Base-by-base conservation (phyloP, 2,797 vertebrate genomes). In the Enteromius afrohamiltoni region DNA sequence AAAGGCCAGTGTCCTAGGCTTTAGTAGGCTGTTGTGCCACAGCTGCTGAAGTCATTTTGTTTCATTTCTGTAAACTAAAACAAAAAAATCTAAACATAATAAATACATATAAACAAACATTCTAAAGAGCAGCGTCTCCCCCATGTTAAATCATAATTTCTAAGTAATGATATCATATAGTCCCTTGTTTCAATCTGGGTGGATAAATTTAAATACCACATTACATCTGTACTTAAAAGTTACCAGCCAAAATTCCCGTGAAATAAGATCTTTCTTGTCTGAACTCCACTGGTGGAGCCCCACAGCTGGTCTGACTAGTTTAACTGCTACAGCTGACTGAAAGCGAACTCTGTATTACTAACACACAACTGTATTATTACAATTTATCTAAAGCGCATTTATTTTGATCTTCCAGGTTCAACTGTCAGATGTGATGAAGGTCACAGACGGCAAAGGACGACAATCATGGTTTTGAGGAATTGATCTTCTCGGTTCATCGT, bases 301-400 rank as follows among this genome's bases (percentile, higher is more conserved):
- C 53, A 49, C 6, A 10, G 40, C 75, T 83, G 64, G 82, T 83
- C 75, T 62, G 75, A 71, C 82, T 70, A 83, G 82, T 83, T 78
- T 77, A 58, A 21, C 60, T 37, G 1, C 76, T 83, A 6, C 47
- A 67, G 11, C n/a, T 75, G n/a, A 47, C 17, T 40, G 82, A 83
- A 21, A 55, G 2, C n/a, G 5, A 77, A 34, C 37, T 77, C 13
- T 60, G 69, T 75, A 26, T 77, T 34, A 23, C 8, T 77, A n/a
- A 77, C 71, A 74, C 40, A 62, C 14, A 21, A 29, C 40, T 51
- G 26, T 40, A 3, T 17, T 51, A 16, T 49, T 42, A 26, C 64
- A 14, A 65, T 55, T 68, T 8, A 67, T 67, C 21, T 64, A 5
- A 55, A 47, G 34, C 64, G n/a, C 1, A 1, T 67, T 37, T 69